Conservation (phyloP, 2,797 vertebrate species). For the Pogonophryne albipinna region DNA sequence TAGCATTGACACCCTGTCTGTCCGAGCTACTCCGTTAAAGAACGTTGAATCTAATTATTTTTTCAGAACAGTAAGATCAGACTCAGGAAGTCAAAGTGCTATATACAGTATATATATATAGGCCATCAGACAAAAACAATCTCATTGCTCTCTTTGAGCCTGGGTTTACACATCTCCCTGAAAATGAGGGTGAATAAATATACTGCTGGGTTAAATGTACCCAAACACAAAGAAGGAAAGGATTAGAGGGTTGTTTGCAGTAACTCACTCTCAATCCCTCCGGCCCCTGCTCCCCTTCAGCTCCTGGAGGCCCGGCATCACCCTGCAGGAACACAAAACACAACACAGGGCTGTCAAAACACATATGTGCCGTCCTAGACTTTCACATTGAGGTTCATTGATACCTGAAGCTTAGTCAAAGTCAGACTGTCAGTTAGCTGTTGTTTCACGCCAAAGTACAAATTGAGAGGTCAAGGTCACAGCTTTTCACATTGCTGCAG, state of each 20-base stretch:
- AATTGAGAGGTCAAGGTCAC: slow-evolving; percentile 20
- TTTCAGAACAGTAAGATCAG: slow-evolving; percentile 10
- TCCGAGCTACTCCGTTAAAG: slow-evolving; percentile 3
- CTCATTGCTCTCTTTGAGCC: slow-evolving; percentile 6
- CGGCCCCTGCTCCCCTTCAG: slow-evolving; percentile 89
- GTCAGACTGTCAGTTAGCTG: slow-evolving; percentile 17
- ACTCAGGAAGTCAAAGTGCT: slow-evolving; percentile 9
- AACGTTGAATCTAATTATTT: slow-evolving; percentile 8
- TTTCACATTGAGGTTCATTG: not conserved
- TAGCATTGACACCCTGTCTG: not conserved
- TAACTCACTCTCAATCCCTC: slow-evolving; percentile 91
- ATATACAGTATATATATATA: not conserved
- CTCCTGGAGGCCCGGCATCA: slow-evolving; percentile 89
- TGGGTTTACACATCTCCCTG: slow-evolving; percentile 15
- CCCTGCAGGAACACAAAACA: slow-evolving; percentile 84
- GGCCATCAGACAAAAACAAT: slow-evolving; percentile 42
- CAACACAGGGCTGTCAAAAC: slow-evolving; percentile 47
- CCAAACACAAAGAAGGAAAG: slow-evolving; percentile 51
- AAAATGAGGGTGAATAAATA: slow-evolving; percentile 45
- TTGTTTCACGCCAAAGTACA: slow-evolving; percentile 18
- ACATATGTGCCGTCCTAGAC: not conserved
- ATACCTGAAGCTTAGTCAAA: not conserved
- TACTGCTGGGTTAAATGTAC: slow-evolving; percentile 44
- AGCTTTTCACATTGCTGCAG: slow-evolving; percentile 19
- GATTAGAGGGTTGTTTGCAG: slow-evolving; percentile 53